Percentiles rank a stretch among this genome's conserved stretches.
Evolutionary conservation across 1,140 invertebrate species (phyloP).

Genomic region (Brachionus plicatilis): DNA sequence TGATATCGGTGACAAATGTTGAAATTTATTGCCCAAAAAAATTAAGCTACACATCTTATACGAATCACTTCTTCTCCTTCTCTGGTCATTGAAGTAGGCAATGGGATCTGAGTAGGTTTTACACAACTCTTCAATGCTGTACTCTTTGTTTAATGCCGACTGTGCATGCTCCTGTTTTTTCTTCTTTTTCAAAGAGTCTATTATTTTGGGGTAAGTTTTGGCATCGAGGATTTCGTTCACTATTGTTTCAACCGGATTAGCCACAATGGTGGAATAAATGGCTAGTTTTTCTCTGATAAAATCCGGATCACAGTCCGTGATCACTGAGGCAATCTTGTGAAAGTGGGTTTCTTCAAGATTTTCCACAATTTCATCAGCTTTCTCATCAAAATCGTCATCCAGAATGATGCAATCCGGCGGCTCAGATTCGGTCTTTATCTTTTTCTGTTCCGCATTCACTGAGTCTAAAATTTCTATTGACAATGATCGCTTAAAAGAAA

Average conservation of each 20-base stretch:
- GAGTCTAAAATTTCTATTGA: background rate
- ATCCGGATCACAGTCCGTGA: background rate
- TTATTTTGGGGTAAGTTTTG: conserved; percentile 59
- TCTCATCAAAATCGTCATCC: background rate
- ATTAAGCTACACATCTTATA: conserved; percentile 49
- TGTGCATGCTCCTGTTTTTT: conserved; percentile 44
- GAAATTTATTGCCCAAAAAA: conserved; percentile 50
- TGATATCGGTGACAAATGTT: conserved; percentile 46
- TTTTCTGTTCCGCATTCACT: background rate
- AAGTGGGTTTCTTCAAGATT: background rate
- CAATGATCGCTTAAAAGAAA: background rate
- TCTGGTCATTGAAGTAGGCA: conserved; percentile 40
- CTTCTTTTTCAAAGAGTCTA: conserved; percentile 51
- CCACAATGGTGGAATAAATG: conserved; percentile 40
- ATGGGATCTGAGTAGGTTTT: conserved; percentile 60
- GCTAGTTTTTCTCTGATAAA: conserved; percentile 7
- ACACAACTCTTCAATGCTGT: conserved; percentile 59
- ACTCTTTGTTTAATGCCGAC: conserved; percentile 44
- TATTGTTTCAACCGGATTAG: conserved; percentile 43
- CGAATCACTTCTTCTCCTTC: conserved; percentile 48
- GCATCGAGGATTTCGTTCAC: conserved; percentile 53
- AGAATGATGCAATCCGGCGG: background rate
- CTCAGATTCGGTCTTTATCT: background rate
- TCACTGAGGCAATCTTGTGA: background rate
- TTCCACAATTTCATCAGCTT: background rate